These are phyloP conservation scores for Ochropleura leucogaster DNA, from an alignment of 2,888 invertebrate species.

Conservation along the genomic window DNA sequence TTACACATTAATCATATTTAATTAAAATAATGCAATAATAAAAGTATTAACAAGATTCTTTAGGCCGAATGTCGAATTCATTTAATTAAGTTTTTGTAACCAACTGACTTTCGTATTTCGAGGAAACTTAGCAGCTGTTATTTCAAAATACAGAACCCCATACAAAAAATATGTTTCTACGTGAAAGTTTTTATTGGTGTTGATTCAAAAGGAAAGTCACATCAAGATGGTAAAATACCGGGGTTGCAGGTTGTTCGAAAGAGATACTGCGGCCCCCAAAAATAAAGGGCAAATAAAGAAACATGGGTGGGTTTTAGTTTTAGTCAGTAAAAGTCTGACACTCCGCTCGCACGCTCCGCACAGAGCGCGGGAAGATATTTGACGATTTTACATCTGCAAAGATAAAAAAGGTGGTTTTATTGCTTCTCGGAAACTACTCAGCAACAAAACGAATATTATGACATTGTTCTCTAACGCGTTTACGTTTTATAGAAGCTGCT, in stretches of 20 bases:
- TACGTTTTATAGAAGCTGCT: background rate
- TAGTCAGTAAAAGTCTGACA: too few relatives aligned
- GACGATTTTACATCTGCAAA: too few relatives aligned
- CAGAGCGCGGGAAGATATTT: too few relatives aligned
- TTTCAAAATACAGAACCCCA: conserved; percentile 25
- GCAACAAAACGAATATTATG: background rate
- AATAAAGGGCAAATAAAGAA: too few relatives aligned
- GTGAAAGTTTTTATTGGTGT: conserved; percentile 8
- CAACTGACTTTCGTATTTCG: conserved; percentile 43
- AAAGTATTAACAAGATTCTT: conserved; percentile 26
- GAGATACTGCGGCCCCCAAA: too few relatives aligned
- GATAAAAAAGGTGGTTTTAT: too few relatives aligned
- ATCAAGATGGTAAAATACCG: background rate
- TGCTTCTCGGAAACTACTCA: background rate
- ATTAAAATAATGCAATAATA: conserved; percentile 40
- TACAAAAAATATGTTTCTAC: background rate
- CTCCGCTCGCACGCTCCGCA: too few relatives aligned
- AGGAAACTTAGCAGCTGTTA: conserved; percentile 41
- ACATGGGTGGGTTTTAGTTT: too few relatives aligned
- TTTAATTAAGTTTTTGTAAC: conserved; percentile 37
- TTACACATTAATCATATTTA: conserved; percentile 7
- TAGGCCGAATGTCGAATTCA: conserved; percentile 34
- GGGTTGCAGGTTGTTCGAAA: too few relatives aligned
- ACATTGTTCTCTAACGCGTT: background rate
- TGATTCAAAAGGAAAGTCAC: conserved; percentile 6